phyloP scores from a whole-genome alignment of 2,797 vertebrate species.

The Varecia variegata region DNA sequence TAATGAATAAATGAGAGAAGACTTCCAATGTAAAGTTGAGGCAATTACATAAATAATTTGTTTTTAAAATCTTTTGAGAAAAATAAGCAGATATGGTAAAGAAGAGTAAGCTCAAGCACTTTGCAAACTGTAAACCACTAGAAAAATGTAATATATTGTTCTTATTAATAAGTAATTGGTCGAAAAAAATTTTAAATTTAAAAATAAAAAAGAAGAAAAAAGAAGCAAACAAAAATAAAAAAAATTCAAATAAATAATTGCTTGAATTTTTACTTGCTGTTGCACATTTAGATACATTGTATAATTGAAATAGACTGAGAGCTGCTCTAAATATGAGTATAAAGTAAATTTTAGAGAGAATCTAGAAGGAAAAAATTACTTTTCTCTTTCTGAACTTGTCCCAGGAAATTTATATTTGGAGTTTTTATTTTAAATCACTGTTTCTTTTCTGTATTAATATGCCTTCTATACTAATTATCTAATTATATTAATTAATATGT shows the following conservation, averaged over 20 bases:
- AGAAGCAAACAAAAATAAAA: not conserved
- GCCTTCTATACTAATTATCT: not conserved
- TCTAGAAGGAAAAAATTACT: not conserved
- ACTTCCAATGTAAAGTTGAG: not conserved
- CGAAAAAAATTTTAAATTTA: not conserved
- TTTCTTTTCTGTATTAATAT: constrained; percentile 5
- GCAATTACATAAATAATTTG: not conserved
- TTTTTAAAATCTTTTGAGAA: not conserved
- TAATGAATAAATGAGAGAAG: not conserved
- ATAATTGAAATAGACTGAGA: not conserved
- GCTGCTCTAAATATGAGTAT: not conserved
- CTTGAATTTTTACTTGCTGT: not conserved
- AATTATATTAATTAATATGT: not conserved
- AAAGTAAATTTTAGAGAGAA: not conserved
- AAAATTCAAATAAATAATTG: not conserved
- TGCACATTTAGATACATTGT: not conserved
- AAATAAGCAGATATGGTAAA: constrained; percentile 9
- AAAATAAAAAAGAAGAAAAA: not conserved
- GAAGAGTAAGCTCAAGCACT: not conserved
- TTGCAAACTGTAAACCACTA: not conserved
- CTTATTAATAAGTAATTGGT: constrained; percentile 7
- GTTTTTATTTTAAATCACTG: constrained; percentile 4
- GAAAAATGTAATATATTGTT: not conserved
- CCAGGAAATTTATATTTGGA: not conserved
- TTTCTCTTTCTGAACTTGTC: constrained; percentile 3